Evolutionary conservation across 2,888 invertebrate genomes (phyloP).

Genomic region (Cryptus armator): DNA sequence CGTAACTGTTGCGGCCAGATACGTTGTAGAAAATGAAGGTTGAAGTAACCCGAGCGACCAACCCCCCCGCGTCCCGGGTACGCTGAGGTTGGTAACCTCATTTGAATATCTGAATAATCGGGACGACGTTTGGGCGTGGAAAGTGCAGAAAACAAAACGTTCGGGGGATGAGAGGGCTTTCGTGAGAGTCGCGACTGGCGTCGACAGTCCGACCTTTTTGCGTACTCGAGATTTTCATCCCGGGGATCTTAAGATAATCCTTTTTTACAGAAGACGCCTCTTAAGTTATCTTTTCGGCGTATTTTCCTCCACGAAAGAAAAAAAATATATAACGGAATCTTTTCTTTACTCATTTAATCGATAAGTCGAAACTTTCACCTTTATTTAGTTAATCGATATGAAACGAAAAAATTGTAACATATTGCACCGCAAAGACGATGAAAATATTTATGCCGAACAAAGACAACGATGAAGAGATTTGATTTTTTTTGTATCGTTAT

Average conservation of each 20-base stretch:
- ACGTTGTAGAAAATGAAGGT: conserved; percentile 58
- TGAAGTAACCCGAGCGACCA: conserved; percentile 34
- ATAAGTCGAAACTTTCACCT: not conserved
- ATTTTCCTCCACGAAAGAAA: not conserved
- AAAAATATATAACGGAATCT: not conserved
- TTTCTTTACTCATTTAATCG: not conserved
- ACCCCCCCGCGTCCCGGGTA: conserved; percentile 1
- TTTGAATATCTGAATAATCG: conserved; percentile 85
- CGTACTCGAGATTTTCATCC: conserved; percentile 60
- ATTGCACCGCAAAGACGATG: no score
- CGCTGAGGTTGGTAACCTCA: conserved; percentile 75
- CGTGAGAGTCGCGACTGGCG: conserved; percentile 79
- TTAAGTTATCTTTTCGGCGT: conserved; percentile 27
- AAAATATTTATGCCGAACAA: no score
- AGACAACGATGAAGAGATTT: not conserved
- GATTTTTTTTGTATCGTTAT: not conserved
- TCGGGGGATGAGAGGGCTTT: conserved; percentile 64
- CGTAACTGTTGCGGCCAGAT: conserved; percentile 85
- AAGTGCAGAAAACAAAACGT: conserved; percentile 64
- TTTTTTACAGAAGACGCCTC: conserved; percentile 50
- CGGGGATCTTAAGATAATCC: conserved; percentile 76
- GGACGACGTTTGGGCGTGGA: conserved; percentile 84
- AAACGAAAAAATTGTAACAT: no score
- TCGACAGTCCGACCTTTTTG: conserved; percentile 76
- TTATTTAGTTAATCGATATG: not conserved